Percentiles rank a stretch among this genome's conserved stretches.
These are phyloP conservation scores for Planiliza haematocheilus DNA, from an alignment of 2,113 vertebrate species.

Conservation along the genomic window DNA sequence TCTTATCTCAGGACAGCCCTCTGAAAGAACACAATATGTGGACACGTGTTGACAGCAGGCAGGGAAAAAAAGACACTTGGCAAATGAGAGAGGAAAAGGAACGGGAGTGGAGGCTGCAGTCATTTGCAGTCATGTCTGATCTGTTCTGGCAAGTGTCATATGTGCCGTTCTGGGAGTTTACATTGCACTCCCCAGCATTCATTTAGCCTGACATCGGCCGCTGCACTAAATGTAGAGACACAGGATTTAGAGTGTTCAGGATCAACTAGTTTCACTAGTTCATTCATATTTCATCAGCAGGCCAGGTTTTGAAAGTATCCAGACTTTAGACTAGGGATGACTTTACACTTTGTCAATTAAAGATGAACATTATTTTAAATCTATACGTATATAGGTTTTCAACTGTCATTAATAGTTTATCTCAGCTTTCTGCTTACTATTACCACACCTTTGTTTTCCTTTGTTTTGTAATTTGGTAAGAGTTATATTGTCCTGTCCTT, in stretches of 20 bases:
- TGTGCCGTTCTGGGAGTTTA: constrained; percentile 53
- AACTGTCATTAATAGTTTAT: not conserved
- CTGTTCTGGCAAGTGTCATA: constrained; percentile 72
- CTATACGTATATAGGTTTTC: not conserved
- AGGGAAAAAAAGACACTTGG: constrained; percentile 5
- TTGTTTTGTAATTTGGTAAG: not conserved
- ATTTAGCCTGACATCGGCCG: constrained; percentile 58
- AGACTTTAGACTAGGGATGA: not conserved
- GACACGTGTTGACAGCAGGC: not conserved
- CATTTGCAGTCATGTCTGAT: constrained; percentile 67
- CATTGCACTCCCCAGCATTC: constrained; percentile 41
- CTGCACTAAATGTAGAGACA: constrained; percentile 23
- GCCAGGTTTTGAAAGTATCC: not conserved
- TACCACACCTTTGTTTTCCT: not conserved
- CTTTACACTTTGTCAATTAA: not conserved
- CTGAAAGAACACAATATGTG: constrained; percentile 1
- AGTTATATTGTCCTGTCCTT: not conserved
- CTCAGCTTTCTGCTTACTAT: not conserved
- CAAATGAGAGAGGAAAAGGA: constrained; percentile 21
- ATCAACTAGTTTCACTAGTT: constrained; percentile 29
- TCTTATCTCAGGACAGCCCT: constrained; percentile 12
- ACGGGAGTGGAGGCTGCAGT: constrained; percentile 24
- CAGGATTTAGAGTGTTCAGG: constrained; percentile 57
- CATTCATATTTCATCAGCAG: constrained; percentile 47
- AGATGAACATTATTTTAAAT: not conserved